Evolutionary conservation across 2,113 vertebrate species (phyloP), one percentile per base, ranked within the genome.

Genomic region (Sialia sialis): DNA sequence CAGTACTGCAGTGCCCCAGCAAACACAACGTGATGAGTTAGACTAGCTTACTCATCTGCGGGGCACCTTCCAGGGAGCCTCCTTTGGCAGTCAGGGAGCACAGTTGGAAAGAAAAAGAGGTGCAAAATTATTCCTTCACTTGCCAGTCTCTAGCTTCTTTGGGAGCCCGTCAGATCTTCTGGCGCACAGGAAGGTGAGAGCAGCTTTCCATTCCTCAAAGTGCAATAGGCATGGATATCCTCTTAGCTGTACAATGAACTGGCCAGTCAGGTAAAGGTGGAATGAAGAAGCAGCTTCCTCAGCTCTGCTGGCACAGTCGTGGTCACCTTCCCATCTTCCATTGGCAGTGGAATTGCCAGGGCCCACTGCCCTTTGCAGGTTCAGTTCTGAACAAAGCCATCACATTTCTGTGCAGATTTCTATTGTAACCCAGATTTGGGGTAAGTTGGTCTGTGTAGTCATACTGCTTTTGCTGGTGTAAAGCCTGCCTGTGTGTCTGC

Each of bases 61-160:
- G 63, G 68, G 51, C 32, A 38, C 41, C 44, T 93, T 78, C 56
- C 41, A 43, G 66, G 38, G 30, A 66, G 34, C 39, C 11, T 70
- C 25, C 49, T 85, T 64, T 86, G 67, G 38, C 67, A 84, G 63
- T 38, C 38, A 20, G 67, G 34, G 43, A 64, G 26, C 6, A 1
- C 4, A 43, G 43, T 0, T 41, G 23, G 66, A 90, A 70, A 59
- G 55, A 63, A 79, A 67, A 60, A 41, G 54, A 85, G 16, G 13
- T 70, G 60, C 69, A 93, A 51, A 74, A 74, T 77, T 73, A 43
- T 84, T 74, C 41, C 48, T 55, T 13, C 18, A 2, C 30, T 89
- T 91, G 56, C 25, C 86, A 81, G 26, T 81, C 51, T 89, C 52
- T 56, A 43, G 16, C 38, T 94, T 80, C 60, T 73, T 72, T 66